Base-by-base conservation (phyloP, 1,140 invertebrate genomes). In the Plectrocnemia conspersa region DNA sequence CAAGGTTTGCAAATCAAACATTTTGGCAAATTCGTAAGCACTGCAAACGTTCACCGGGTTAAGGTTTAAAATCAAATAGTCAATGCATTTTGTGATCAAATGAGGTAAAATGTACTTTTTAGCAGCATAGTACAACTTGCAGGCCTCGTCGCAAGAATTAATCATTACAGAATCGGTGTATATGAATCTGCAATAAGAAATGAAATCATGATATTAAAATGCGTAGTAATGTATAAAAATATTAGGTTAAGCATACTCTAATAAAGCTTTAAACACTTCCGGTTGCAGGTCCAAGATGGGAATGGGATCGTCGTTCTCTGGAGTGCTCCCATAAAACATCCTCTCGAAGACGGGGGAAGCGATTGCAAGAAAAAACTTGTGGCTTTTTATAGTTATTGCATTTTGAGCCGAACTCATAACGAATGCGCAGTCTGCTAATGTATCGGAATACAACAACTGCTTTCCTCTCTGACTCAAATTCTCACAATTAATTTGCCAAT, bases 91-190 rank as follows among this genome's bases (percentile, higher is more conserved):
- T 53, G 88, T 82, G 0, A 90, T 85, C 3, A 92, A 73, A 68
- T 83, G 79, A 1, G 88, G 88, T 15, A 92, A 65, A 84, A 91
- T 88, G 63, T 91, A 92, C 63, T 92, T 92, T 63, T 91, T 91
- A 10, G 88, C 88, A 48, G 85, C 88, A 69, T 91, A 90, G 66
- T 87, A 91, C 9, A 91, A 70, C 60, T 91, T 87, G 70, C 87
- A 90, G 0, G 87, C 88, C 64, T 89, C 81, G 61, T 90, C 87
- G 66, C 89, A 89, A 4, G 85, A 87, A 44, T 78, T 79, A 7
- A 91, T 78, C 56, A 84, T 82, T 33, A 90, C 84, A 59, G 83
- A 78, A 62, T 90, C 88, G 7, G 85, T 87, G 64, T 91, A 92
- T 38, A 92, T 88, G 61, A 89, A 91, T 62, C 83, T 85, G 67